Conservation (phyloP, 1,140 invertebrate genomes). For the Anadara kagoshimensis region DNA sequence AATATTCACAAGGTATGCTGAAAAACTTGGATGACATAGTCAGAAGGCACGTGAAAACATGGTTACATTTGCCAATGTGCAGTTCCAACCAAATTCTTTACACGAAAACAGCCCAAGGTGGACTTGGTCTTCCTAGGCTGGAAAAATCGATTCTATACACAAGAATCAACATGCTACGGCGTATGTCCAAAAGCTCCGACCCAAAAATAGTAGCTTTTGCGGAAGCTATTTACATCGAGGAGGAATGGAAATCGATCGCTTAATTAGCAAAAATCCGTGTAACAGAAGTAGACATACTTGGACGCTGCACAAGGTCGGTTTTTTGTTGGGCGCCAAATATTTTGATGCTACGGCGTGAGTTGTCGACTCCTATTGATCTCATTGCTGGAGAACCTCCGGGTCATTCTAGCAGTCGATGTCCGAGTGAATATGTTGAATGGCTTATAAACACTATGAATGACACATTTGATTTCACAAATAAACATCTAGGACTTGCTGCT, state of each 20-base stretch:
- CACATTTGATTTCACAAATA: constrained; percentile 8
- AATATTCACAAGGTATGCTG: background rate
- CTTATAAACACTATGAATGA: constrained; percentile 14
- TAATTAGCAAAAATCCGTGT: no score
- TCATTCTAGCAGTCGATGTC: constrained; percentile 15
- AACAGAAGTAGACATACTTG: no score
- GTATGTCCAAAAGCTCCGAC: no score
- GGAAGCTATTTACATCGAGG: no score
- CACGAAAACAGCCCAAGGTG: background rate
- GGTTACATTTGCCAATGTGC: background rate
- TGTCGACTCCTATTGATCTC: constrained; percentile 39
- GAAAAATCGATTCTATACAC: no score
- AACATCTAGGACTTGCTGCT: background rate
- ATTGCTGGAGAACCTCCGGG: constrained; percentile 22
- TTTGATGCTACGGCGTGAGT: constrained; percentile 44
- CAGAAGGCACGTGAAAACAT: background rate
- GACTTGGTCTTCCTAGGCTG: no score
- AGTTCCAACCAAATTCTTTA: constrained; percentile 2
- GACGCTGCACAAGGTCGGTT: no score
- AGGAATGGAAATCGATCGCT: no score
- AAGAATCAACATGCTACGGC: no score
- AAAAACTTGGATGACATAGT: background rate
- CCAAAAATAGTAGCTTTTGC: no score
- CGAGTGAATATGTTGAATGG: constrained; percentile 44
- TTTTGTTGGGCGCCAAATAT: no score